These are phyloP conservation scores for Trachelus iudaicus DNA, from an alignment of 2,888 invertebrate species.

Conservation along the genomic window DNA sequence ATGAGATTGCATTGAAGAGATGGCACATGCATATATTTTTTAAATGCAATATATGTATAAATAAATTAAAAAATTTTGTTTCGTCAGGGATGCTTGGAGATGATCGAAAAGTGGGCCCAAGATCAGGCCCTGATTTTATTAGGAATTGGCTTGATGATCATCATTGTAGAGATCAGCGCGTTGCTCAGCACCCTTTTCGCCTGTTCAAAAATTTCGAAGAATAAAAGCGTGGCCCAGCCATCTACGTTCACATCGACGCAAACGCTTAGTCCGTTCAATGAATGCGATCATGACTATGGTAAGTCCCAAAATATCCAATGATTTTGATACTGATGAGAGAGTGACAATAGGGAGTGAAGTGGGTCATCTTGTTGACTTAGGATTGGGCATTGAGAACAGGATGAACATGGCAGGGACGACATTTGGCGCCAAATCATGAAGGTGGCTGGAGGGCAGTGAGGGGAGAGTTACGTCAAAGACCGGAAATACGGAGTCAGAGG, in stretches of 20 bases:
- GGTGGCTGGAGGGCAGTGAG: constrained; percentile 62
- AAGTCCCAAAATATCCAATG: constrained; percentile 1
- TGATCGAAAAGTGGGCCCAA: constrained; percentile 81
- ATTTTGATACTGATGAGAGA: too few species aligned
- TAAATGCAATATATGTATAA: too few species aligned
- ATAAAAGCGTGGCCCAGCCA: constrained; percentile 57
- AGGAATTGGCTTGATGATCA: constrained; percentile 73
- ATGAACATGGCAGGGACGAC: constrained; percentile 57
- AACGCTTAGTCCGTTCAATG: constrained; percentile 55
- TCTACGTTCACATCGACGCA: constrained; percentile 61
- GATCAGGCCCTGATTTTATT: constrained; percentile 79
- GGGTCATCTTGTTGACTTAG: constrained; percentile 25
- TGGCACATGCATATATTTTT: too few species aligned
- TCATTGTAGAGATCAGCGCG: constrained; percentile 79
- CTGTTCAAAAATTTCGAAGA: constrained; percentile 73
- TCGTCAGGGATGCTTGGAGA: constrained; percentile 75
- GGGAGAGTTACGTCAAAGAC: constrained; percentile 18
- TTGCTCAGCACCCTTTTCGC: constrained; percentile 78
- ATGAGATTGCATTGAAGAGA: too few species aligned
- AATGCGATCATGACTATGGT: constrained; percentile 58
- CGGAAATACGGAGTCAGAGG: constrained; percentile 14
- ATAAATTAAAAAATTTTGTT: neutral
- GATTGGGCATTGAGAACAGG: constrained; percentile 54
- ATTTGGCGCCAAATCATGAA: constrained; percentile 61
- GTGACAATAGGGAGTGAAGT: too few species aligned